Conservation (phyloP, 2,888 invertebrate genomes). For the Amitus sp. region DNA sequence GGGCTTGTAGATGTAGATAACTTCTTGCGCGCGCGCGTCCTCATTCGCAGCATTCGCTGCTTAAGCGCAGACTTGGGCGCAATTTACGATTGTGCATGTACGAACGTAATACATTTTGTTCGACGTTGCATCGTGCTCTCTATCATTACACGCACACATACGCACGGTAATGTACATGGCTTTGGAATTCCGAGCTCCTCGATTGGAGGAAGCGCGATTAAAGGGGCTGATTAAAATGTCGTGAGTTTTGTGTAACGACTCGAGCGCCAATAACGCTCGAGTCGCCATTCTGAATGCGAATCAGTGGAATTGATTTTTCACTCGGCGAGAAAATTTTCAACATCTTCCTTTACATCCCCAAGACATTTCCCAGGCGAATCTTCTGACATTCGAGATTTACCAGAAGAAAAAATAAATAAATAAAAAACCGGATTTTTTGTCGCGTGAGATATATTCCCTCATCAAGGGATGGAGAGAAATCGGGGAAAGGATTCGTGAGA, state of each 20-base stretch:
- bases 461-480: too few species aligned
- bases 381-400: too few species aligned
- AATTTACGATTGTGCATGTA: conserved; percentile 37
- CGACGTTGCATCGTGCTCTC: conserved; percentile 42
- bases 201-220: conserved; percentile 32
- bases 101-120: conserved; percentile 43
- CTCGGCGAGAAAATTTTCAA: too few species aligned
- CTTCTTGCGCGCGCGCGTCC: conserved; percentile 4
- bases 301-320: too few species aligned
- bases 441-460: too few species aligned
- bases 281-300: too few species aligned
- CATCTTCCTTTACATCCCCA: too few species aligned
- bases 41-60: conserved; percentile 8
- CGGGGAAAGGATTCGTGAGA: too few species aligned
- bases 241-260: not conserved
- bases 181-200: conserved; percentile 44
- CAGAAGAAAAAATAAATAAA: too few species aligned
- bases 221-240: conserved; percentile 5
- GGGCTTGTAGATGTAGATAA: conserved; percentile 24
- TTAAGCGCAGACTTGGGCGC: conserved; percentile 18
- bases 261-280: not conserved
- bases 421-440: too few species aligned
- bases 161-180: conserved; percentile 17
- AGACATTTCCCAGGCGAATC: too few species aligned
- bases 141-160: conserved; percentile 45